These are phyloP conservation scores for Harpagus bidentatus DNA, from an alignment of 2,113 vertebrate species.

Conservation along the genomic window DNA sequence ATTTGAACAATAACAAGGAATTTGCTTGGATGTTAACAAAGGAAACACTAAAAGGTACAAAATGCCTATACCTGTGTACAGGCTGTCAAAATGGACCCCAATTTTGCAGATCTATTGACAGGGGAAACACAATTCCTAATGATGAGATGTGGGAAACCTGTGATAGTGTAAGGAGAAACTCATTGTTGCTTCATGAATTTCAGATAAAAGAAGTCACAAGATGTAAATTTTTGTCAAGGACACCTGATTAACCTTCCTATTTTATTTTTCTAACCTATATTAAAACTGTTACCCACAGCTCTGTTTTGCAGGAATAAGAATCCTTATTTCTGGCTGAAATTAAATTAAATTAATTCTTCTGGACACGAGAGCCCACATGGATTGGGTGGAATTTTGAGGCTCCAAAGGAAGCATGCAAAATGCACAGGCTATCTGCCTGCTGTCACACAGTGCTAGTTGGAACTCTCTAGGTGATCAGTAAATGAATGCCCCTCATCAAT, in stretches of 20 bases:
- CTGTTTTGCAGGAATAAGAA: neutral
- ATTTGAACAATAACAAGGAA: neutral
- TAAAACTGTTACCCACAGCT: neutral
- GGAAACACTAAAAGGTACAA: neutral
- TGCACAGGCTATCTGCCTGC: neutral
- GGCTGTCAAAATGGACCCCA: neutral
- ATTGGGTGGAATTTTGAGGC: neutral
- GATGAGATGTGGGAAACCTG: neutral
- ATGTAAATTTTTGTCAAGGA: neutral
- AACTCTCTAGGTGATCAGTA: neutral
- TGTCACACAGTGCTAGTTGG: neutral
- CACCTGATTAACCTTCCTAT: neutral
- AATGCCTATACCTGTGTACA: neutral
- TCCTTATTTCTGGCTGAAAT: neutral
- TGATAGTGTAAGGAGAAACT: neutral
- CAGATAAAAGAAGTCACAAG: neutral
- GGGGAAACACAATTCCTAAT: neutral
- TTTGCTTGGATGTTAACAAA: neutral
- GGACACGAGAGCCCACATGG: accelerated
- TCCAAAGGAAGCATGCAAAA: neutral
- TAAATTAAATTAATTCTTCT: neutral
- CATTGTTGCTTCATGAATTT: neutral
- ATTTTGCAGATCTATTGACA: neutral
- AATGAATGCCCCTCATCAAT: neutral
- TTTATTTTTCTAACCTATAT: neutral